Percentiles rank a stretch among this genome's conserved stretches.
These are phyloP conservation scores for Adelognathus sp. DNA, from an alignment of 2,888 invertebrate genomes.

Conservation along the genomic window DNA sequence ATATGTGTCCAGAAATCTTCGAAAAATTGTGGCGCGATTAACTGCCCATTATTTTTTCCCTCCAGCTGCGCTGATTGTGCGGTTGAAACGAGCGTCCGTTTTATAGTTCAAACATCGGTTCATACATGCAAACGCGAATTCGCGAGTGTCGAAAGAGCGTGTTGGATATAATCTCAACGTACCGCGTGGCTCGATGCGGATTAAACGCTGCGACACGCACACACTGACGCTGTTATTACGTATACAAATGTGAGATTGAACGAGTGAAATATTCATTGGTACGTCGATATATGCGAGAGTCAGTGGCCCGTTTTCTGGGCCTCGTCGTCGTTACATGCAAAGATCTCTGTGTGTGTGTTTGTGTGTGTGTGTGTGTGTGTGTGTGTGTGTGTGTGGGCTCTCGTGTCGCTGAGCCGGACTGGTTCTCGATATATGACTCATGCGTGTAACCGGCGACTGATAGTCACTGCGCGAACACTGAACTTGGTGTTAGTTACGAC, in stretches of 20 bases:
- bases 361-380: constrained; percentile 24
- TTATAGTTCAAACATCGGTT: background rate
- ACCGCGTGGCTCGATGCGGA: constrained; percentile 53
- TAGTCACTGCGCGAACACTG: constrained; percentile 25
- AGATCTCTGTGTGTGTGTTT: constrained; percentile 35
- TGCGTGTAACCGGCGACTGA: constrained; percentile 71
- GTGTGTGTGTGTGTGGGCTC: constrained; percentile 39
- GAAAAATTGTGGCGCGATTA: background rate
- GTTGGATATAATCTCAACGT: constrained; percentile 67
- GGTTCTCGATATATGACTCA: constrained; percentile 79
- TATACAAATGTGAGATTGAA: constrained; percentile 13
- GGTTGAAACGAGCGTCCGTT: constrained; percentile 15
- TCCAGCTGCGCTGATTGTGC: background rate
- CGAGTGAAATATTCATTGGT: constrained; percentile 74
- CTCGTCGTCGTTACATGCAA: constrained; percentile 10
- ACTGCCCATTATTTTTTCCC: constrained; percentile 10
- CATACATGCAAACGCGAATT: background rate
- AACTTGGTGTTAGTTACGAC: constrained; percentile 25
- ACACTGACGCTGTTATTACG: background rate
- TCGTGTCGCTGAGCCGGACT: constrained; percentile 69
- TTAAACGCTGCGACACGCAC: constrained; percentile 43
- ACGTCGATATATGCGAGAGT: constrained; percentile 53
- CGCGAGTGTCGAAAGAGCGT: constrained; percentile 47
- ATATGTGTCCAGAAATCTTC: background rate
- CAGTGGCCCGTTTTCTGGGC: constrained; percentile 48